phyloP scores from a whole-genome alignment of 2,113 vertebrate species.

The Vulpes lagopus region DNA sequence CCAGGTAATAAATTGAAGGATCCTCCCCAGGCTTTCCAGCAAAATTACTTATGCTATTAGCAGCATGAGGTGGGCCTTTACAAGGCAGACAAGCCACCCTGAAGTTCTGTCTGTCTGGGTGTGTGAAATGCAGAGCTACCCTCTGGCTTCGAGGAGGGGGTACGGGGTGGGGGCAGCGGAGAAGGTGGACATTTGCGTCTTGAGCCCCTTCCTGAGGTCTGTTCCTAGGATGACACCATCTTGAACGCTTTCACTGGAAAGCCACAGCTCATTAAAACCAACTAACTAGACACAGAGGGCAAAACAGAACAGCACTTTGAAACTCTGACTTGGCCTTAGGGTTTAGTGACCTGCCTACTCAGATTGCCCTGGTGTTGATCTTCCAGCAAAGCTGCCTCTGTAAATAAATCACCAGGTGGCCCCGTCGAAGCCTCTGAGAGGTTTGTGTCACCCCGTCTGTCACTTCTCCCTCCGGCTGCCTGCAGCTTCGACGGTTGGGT shows the following conservation, averaged over 20 bases:
- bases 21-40: slow-evolving; percentile 78
- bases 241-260: slow-evolving; percentile 48
- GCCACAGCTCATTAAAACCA: slow-evolving; percentile 23
- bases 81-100: slow-evolving; percentile 71
- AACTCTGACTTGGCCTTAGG: slow-evolving; percentile 53
- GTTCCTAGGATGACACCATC: not conserved
- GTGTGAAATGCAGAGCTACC: slow-evolving; percentile 41
- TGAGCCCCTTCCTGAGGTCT: not conserved
- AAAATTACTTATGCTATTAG: slow-evolving; percentile 82
- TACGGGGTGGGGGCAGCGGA: not conserved
- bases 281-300: not conserved
- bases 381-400: slow-evolving; percentile 47
- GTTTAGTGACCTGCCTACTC: slow-evolving; percentile 34
- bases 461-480: not conserved
- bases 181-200: not conserved
- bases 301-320: not conserved
- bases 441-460: not conserved
- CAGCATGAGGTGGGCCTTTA: slow-evolving; percentile 75
- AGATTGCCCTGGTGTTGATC: slow-evolving; percentile 25
- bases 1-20: slow-evolving; percentile 83
- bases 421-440: not conserved
- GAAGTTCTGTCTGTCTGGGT: not conserved
- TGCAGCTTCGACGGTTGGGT: not conserved
- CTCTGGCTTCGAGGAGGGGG: not conserved
- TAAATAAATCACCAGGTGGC: slow-evolving; percentile 46